phyloP scores from a whole-genome alignment of 2,113 vertebrate species.

The Odontophorus gujanensis region DNA sequence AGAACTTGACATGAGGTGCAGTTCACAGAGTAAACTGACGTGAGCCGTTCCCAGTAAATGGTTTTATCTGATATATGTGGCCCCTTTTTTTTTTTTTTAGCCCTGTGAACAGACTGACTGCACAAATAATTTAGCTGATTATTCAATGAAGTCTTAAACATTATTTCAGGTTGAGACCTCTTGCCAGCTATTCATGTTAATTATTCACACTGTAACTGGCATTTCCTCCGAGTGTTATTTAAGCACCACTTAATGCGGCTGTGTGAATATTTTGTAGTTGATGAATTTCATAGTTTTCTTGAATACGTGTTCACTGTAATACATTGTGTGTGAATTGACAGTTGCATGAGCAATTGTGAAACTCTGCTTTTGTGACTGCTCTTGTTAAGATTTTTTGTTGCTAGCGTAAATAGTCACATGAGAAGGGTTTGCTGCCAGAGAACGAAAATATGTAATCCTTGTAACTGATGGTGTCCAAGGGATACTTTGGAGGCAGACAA shows the following conservation, averaged over 20 bases:
- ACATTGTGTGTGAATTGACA: slow-evolving; percentile 6
- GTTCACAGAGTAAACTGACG: background rate
- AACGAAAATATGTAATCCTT: slow-evolving; percentile 53
- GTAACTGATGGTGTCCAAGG: background rate
- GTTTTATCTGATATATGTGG: slow-evolving; percentile 12
- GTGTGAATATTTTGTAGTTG: background rate
- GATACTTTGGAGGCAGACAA: slow-evolving; percentile 46
- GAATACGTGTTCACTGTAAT: background rate
- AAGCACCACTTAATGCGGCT: background rate
- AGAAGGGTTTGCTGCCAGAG: slow-evolving; percentile 56
- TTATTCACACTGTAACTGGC: slow-evolving; percentile 56
- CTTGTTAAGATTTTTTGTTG: background rate
- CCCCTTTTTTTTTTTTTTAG: background rate
- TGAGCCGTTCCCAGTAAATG: background rate
- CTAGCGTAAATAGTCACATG: slow-evolving; percentile 17
- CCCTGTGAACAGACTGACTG: background rate
- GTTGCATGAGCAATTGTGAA: slow-evolving; percentile 25
- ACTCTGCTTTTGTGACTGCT: background rate
- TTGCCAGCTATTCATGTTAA: slow-evolving; percentile 48
- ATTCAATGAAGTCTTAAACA: slow-evolving; percentile 19
- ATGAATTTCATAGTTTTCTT: background rate
- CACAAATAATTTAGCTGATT: slow-evolving; percentile 1
- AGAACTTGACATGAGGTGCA: background rate
- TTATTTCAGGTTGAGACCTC: background rate
- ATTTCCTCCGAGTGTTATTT: slow-evolving; percentile 21